Conservation (phyloP, 2,888 invertebrate genomes). For the Hermaeophaga mercurialis region DNA sequence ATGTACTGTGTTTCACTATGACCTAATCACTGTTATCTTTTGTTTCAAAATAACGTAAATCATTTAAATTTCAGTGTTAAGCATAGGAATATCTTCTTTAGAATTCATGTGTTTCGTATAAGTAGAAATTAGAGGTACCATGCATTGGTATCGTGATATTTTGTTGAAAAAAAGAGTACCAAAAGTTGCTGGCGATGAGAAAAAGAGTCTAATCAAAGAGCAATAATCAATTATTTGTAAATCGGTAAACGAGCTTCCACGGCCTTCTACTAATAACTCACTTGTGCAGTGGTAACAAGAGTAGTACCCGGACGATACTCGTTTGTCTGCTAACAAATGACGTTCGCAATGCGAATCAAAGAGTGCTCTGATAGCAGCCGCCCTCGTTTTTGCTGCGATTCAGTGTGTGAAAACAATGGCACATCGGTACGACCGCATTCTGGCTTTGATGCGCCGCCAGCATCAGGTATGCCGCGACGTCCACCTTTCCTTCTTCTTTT, state of each 20-base stretch:
- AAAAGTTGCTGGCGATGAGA: too few species aligned
- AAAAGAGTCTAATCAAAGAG: slow-evolving; percentile 24
- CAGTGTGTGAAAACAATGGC: slow-evolving; percentile 60
- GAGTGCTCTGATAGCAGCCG: slow-evolving; percentile 53
- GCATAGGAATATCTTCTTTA: too few species aligned
- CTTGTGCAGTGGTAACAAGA: slow-evolving; percentile 39
- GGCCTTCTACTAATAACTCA: slow-evolving; percentile 43
- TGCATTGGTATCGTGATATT: too few species aligned
- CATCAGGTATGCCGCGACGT: slow-evolving; percentile 46
- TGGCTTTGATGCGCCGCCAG: slow-evolving; percentile 54
- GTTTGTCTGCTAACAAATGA: slow-evolving; percentile 55
- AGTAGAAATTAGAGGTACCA: too few species aligned
- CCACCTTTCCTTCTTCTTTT: slow-evolving; percentile 26
- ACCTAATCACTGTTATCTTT: too few species aligned
- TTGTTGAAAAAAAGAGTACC: too few species aligned
- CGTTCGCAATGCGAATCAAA: slow-evolving; percentile 55
- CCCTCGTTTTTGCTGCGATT: slow-evolving; percentile 56
- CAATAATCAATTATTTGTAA: slow-evolving; percentile 23
- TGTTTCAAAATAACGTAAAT: too few species aligned
- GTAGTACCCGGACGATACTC: slow-evolving; percentile 47
- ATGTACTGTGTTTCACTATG: too few species aligned
- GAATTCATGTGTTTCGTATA: too few species aligned
- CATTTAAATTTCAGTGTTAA: too few species aligned
- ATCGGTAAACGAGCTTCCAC: slow-evolving; percentile 17
- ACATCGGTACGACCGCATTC: slow-evolving; percentile 57